These are phyloP conservation scores for Corythaixoides concolor DNA, from an alignment of 2,113 vertebrate genomes.

Conservation along the genomic window DNA sequence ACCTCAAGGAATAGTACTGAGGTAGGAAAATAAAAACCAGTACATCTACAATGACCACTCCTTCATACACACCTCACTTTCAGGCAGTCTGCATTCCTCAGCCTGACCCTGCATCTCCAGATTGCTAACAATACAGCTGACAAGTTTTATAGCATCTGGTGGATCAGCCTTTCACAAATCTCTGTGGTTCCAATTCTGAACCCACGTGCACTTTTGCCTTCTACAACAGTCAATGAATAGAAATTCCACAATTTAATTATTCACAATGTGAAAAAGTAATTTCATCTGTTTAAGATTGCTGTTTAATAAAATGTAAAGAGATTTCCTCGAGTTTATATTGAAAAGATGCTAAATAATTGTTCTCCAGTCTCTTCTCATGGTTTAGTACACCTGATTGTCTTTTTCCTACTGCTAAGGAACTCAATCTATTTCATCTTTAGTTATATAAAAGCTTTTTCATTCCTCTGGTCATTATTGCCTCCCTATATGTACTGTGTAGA, in stretches of 20 bases:
- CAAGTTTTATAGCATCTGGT: neutral
- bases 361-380: neutral
- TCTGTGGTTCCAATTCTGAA: neutral
- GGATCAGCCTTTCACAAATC: neutral
- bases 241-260: neutral
- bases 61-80: neutral
- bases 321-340: neutral
- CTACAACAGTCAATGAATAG: neutral
- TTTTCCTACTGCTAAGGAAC: neutral
- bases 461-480: neutral
- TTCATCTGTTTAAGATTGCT: neutral
- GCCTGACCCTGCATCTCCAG: neutral
- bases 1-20: neutral
- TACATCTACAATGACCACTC: neutral
- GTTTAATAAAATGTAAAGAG: neutral
- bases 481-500: neutral
- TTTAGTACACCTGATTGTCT: neutral
- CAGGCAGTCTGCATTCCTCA: neutral
- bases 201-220: neutral
- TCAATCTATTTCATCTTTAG: neutral
- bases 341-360: neutral
- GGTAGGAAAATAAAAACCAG: neutral
- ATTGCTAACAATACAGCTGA: neutral
- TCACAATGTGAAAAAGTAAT: neutral
- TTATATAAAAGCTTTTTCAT: neutral